Conservation (phyloP, 2,888 invertebrate species). For the Oscheius sp. region DNA sequence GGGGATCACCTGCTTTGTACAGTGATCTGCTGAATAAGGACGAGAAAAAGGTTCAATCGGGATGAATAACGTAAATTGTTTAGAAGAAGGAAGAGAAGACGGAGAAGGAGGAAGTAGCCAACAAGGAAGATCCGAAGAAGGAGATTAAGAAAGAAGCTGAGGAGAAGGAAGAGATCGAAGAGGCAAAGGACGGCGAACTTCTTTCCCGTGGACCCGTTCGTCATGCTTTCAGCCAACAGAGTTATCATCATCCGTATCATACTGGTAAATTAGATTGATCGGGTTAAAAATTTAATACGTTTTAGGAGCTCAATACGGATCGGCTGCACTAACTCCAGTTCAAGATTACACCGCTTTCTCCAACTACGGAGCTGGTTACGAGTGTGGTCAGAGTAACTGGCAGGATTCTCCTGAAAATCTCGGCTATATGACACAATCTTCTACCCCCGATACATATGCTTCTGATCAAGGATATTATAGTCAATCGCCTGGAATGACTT, state of each 20-base stretch:
- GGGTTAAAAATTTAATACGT: neutral
- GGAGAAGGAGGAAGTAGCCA: conserved; percentile 38
- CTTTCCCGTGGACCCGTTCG: conserved; percentile 67
- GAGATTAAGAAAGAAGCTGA: conserved; percentile 31
- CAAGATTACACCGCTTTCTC: conserved; percentile 52
- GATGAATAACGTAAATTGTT: neutral
- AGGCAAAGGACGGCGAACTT: conserved; percentile 51
- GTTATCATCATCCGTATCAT: conserved; percentile 44
- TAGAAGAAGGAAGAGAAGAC: conserved; percentile 41
- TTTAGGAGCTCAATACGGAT: conserved; percentile 40
- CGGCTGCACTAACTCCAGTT: conserved; percentile 43
- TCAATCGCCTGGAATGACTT: conserved; percentile 37
- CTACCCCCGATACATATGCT: conserved; percentile 65
- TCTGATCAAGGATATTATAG: conserved; percentile 59
- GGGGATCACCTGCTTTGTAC: conserved; percentile 56
- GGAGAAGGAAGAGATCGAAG: conserved; percentile 34
- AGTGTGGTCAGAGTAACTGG: conserved; percentile 57
- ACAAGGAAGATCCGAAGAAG: conserved; percentile 32
- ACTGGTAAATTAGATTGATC: conserved; percentile 24
- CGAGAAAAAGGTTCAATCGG: conserved; percentile 20
- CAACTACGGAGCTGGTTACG: conserved; percentile 57
- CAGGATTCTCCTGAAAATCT: conserved; percentile 50
- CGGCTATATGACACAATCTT: conserved; percentile 41
- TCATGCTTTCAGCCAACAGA: conserved; percentile 35
- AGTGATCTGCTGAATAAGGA: conserved; percentile 57